Evolutionary conservation across 2,797 vertebrate species (phyloP).

Genomic region (Pipistrellus pygmaeus): DNA sequence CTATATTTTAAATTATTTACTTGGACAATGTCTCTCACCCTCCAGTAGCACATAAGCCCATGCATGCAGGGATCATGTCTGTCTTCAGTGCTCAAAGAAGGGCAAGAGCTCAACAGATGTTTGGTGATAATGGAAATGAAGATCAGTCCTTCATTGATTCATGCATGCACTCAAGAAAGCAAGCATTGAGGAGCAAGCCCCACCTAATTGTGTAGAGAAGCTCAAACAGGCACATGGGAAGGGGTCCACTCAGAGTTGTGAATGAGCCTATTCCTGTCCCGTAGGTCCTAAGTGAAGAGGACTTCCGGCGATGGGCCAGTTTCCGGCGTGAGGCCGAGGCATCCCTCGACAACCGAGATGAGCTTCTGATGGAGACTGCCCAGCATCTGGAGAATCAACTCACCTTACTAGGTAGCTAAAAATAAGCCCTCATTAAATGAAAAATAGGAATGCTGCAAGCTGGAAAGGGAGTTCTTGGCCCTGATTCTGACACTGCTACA

Average conservation of each 20-base stretch:
- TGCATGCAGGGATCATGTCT: neutral
- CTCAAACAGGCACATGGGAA: neutral
- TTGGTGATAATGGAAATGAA: neutral
- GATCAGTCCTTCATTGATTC: neutral
- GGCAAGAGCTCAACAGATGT: neutral
- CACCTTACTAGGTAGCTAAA: slow-evolving; percentile 93
- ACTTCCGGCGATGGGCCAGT: slow-evolving; percentile 92
- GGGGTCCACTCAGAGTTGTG: neutral
- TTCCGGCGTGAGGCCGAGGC: slow-evolving; percentile 91
- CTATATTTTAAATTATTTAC: neutral
- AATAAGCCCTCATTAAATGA: slow-evolving; percentile 56
- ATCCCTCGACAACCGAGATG: slow-evolving; percentile 93
- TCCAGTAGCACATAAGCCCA: neutral
- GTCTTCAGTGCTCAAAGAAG: neutral
- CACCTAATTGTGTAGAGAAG: neutral
- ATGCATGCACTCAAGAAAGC: neutral
- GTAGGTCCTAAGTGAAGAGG: slow-evolving; percentile 92
- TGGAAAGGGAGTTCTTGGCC: slow-evolving; percentile 69
- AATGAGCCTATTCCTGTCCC: neutral
- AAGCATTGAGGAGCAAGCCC: neutral
- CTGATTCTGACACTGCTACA: slow-evolving; percentile 57
- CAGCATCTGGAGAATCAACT: slow-evolving; percentile 93
- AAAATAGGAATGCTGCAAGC: slow-evolving; percentile 36
- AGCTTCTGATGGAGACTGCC: slow-evolving; percentile 92
- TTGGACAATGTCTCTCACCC: neutral